Conservation (phyloP, 2,113 vertebrate species). For the Cryptotis parvus region DNA sequence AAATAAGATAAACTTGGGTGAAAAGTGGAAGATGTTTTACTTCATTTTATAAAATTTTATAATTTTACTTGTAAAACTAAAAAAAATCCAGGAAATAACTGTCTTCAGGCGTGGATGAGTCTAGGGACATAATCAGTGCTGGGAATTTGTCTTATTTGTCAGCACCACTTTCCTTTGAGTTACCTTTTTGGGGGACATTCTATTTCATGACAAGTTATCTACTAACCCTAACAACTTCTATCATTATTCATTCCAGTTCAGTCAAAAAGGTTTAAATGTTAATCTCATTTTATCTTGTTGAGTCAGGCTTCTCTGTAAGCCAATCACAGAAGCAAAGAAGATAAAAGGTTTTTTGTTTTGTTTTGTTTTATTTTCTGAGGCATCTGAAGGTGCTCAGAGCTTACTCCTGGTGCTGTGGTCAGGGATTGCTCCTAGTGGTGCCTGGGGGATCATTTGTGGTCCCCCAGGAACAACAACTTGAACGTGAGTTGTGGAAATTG, state of each 20-base stretch:
- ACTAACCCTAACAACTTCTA: neutral
- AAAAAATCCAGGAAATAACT: neutral
- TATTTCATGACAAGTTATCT: conserved; percentile 10
- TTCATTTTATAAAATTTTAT: no score
- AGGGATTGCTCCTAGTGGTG: no score
- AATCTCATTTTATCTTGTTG: neutral
- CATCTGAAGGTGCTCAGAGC: neutral
- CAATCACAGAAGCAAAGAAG: neutral
- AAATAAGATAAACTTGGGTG: neutral
- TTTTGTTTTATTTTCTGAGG: no score
- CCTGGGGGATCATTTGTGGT: no score
- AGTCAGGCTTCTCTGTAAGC: neutral
- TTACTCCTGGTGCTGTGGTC: no score
- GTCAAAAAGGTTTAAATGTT: neutral
- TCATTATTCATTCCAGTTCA: neutral
- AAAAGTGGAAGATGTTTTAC: neutral
- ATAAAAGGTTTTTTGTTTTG: neutral
- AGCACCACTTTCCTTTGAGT: neutral
- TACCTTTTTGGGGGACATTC: conserved; percentile 40
- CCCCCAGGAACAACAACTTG: no score
- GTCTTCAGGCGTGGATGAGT: neutral
- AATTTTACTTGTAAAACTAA: neutral
- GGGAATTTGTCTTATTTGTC: conserved; percentile 33
- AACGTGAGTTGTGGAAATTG: no score
- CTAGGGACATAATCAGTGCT: neutral